Evolutionary conservation across 2,797 vertebrate species (phyloP).

Genomic region (Podarcis siculus): DNA sequence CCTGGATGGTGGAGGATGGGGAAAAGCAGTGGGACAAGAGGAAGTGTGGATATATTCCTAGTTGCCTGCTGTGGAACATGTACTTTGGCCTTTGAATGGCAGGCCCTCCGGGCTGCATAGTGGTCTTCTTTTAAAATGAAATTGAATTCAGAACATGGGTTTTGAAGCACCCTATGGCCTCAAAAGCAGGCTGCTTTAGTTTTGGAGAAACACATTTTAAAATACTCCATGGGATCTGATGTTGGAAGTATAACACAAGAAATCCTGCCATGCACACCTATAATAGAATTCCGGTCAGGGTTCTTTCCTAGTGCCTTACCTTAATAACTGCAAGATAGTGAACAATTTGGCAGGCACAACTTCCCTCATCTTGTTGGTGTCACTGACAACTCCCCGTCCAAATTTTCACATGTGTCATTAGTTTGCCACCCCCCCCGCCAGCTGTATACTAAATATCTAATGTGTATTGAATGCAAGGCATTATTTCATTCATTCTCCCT

Average conservation of each 20-base stretch:
- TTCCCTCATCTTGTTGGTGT: background rate
- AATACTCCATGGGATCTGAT: background rate
- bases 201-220: background rate
- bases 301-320: background rate
- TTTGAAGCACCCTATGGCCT: background rate
- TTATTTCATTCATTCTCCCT: rapidly evolving
- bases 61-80: background rate
- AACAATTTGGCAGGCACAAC: background rate
- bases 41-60: too few species aligned
- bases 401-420: background rate
- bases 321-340: background rate
- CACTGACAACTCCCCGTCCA: too few species aligned
- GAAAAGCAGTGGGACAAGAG: too few species aligned
- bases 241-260: background rate
- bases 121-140: background rate
- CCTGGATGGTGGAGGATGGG: too few species aligned
- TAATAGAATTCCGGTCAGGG: background rate
- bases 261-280: background rate
- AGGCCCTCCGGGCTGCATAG: background rate
- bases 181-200: background rate
- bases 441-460: background rate
- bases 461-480: background rate
- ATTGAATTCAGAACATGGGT: background rate
- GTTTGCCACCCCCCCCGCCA: background rate
- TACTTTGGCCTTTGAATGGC: background rate